These are phyloP conservation scores for Rhamnusium bicolor DNA, from an alignment of 2,888 invertebrate genomes.

Conservation along the genomic window DNA sequence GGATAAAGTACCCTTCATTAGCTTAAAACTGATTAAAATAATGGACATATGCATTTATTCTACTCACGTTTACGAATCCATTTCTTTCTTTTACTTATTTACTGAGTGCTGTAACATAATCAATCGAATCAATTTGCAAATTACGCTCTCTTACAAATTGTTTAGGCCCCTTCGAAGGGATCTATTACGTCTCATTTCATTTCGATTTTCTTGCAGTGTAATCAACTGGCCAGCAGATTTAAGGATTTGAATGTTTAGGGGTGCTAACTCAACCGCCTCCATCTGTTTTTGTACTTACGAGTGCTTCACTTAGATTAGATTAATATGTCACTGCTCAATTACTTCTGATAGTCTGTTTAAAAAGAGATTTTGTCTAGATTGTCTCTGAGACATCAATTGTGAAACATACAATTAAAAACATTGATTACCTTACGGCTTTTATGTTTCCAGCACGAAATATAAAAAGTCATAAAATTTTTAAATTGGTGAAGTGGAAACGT, in stretches of 20 bases:
- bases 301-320: slow-evolving; percentile 62
- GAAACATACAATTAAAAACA: background rate
- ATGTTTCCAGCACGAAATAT: no score
- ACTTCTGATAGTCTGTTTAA: slow-evolving; percentile 38
- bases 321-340: slow-evolving; percentile 64
- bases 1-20: slow-evolving; percentile 56
- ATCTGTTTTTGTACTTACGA: slow-evolving; percentile 60
- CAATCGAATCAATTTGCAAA: slow-evolving; percentile 66
- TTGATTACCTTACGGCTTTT: no score
- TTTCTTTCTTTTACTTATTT: slow-evolving; percentile 53
- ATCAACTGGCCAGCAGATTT: slow-evolving; percentile 62
- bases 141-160: slow-evolving; percentile 58
- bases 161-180: slow-evolving; percentile 41
- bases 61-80: slow-evolving; percentile 58
- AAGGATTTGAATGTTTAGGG: slow-evolving; percentile 56
- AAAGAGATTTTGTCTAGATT: slow-evolving; percentile 37
- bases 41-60: slow-evolving; percentile 52
- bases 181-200: slow-evolving; percentile 62
- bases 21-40: slow-evolving; percentile 61
- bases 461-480: no score
- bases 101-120: slow-evolving; percentile 50
- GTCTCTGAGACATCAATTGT: slow-evolving; percentile 18
- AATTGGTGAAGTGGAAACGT: no score
- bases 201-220: slow-evolving; percentile 60
- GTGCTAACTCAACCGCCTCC: slow-evolving; percentile 61